A percentile compares a stretch with the other conserved stretches of the same genome.
Conservation (phyloP, 2,797 vertebrate species). For the Etheostoma nigrum region DNA sequence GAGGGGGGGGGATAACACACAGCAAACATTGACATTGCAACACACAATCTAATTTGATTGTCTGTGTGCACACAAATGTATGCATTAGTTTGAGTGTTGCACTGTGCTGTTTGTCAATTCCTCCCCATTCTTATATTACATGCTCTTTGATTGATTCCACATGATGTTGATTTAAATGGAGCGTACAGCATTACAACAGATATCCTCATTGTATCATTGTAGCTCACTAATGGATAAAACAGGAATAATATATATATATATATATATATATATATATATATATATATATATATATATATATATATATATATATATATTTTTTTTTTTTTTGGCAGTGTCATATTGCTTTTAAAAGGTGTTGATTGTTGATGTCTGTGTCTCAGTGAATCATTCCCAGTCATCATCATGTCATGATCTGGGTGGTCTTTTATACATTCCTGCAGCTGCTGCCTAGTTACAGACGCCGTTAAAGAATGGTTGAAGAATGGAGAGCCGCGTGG, state of each 20-base stretch:
- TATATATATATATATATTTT: too few species aligned
- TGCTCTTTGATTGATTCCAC: constrained; percentile 32
- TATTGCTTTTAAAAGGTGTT: background rate
- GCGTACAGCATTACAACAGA: background rate
- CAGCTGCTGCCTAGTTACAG: constrained; percentile 6
- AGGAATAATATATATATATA: background rate
- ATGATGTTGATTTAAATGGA: constrained; percentile 32
- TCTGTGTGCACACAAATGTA: constrained; percentile 1
- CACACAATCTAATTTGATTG: constrained; percentile 20
- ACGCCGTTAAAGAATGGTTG: background rate
- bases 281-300: too few species aligned
- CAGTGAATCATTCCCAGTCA: background rate
- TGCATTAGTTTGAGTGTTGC: background rate
- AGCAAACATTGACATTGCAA: constrained; percentile 9
- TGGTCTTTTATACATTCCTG: constrained; percentile 15
- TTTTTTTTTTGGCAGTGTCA: background rate
- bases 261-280: too few species aligned
- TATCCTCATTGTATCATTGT: background rate
- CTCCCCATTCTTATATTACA: constrained; percentile 21
- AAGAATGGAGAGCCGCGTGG: too few species aligned
- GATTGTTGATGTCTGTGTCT: constrained; percentile 4
- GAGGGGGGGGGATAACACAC: too few species aligned
- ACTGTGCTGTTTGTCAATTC: background rate
- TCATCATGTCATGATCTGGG: constrained; percentile 15
- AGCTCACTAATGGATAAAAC: background rate